Evolutionary conservation across 2,797 vertebrate species (phyloP), one percentile per base, ranked within the genome.

Genomic region (Melanotaenia trifasciata): DNA sequence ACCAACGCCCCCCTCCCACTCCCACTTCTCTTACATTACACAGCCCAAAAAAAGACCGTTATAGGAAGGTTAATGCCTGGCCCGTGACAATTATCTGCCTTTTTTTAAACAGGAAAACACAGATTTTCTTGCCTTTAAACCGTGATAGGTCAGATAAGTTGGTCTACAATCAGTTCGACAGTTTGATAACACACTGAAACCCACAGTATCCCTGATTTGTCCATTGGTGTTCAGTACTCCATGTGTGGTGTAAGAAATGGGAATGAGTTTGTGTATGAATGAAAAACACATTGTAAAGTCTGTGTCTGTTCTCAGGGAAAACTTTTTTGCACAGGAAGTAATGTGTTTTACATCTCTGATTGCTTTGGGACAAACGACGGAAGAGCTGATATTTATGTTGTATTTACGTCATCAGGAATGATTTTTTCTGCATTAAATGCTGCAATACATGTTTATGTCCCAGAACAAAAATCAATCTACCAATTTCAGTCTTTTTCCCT

Each of bases 281-380:
- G 43, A 47, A 20, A 47, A 47, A 6, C 18, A 20, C 43, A 47
- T n/a, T 20, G 43, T 47, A 18, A 18, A 47, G 43, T 47, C 43
- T 18, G 43, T 14, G 13, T 40, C 11, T 18, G 40, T 43, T 43
- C 18, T n/a, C 43, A 20, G 43, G 43, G 18, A 47, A 47, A 47
- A 47, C 43, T 47, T 20, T 7, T 47, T 5, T 10, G 0, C 2
- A 32, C 26, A 20, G 35, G 67, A 69, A 33, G 18, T 54, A 0
- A 59, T 2, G 22, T 22, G 13, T 58, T 43, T 59, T 24, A 59
- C 56, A 18, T 16, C 16, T 65, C 47, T 26, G 26, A n/a, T 58
- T 43, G 50, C 24, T 38, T 20, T 64, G 32, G 59, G 32, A 75
- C 66, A 68, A 62, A 24, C 53, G 32, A 3, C 38, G 38, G 59